Conservation (phyloP, 2,888 invertebrate species). For the Cosmia trapezina region DNA sequence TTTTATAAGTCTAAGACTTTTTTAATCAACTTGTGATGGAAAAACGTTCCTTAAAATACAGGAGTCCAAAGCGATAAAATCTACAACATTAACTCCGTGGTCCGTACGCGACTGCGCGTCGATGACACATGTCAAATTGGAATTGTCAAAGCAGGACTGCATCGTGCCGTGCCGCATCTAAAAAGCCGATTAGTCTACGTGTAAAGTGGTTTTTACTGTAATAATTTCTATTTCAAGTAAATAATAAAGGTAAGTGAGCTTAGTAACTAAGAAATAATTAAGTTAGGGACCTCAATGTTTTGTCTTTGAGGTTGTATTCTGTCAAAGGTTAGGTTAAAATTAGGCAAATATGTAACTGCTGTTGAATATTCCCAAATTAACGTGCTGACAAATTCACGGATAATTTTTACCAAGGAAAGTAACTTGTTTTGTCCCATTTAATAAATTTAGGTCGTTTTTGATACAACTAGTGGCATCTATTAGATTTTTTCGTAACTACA, state of each 20-base stretch:
- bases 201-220: constrained; percentile 38
- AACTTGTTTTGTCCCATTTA: background rate
- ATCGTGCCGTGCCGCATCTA: constrained; percentile 39
- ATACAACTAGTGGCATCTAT: constrained; percentile 58
- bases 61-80: constrained; percentile 7
- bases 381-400: constrained; percentile 6
- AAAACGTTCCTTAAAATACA: constrained; percentile 36
- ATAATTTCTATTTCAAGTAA: constrained; percentile 8
- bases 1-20: no score
- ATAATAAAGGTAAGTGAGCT: constrained; percentile 37
- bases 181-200: constrained; percentile 54
- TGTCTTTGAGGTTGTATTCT: constrained; percentile 19
- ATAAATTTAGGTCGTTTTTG: background rate
- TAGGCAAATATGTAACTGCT: constrained; percentile 7
- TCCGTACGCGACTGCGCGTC: background rate
- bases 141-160: constrained; percentile 33
- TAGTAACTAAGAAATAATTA: background rate
- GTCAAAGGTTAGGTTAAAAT: constrained; percentile 41
- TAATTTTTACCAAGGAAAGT: background rate
- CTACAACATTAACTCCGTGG: background rate
- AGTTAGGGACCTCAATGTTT: background rate
- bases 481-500: constrained; percentile 41
- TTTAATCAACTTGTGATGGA: background rate
- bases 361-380: background rate
- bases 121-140: constrained; percentile 34